Percentiles rank a stretch among this genome's conserved stretches.
phyloP scores from a whole-genome alignment of 2,888 invertebrate genomes.

The Poecilus cupreus region DNA sequence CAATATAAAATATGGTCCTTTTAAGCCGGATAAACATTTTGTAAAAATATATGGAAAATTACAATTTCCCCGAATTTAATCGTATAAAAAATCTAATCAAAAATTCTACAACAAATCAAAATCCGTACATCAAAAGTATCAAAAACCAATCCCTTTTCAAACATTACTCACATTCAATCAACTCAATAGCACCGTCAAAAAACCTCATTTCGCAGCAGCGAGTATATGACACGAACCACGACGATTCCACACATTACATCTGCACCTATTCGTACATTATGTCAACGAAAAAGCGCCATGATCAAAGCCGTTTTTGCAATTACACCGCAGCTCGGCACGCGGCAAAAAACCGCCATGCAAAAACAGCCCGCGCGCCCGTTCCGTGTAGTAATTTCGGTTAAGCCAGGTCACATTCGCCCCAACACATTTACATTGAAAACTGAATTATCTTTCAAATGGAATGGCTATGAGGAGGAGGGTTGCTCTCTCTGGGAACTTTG shows the following conservation, averaged over 20 bases:
- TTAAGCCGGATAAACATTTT: too few species aligned
- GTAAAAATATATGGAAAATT: neutral
- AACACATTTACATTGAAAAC: slow-evolving; percentile 55
- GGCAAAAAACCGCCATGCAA: slow-evolving; percentile 14
- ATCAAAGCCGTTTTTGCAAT: slow-evolving; percentile 59
- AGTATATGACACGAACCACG: slow-evolving; percentile 15
- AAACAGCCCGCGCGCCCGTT: slow-evolving; percentile 43
- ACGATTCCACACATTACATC: slow-evolving; percentile 38
- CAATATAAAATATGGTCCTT: too few species aligned
- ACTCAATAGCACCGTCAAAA: slow-evolving; percentile 5
- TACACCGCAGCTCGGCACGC: slow-evolving; percentile 27
- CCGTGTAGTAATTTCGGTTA: slow-evolving; percentile 43
- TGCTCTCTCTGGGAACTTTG: neutral
- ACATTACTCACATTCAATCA: slow-evolving; percentile 33
- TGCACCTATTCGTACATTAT: slow-evolving; percentile 39
- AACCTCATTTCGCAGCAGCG: slow-evolving; percentile 1
- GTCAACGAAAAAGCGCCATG: slow-evolving; percentile 33
- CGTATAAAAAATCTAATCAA: slow-evolving; percentile 15
- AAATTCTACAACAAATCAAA: slow-evolving; percentile 28
- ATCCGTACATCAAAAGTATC: slow-evolving; percentile 31
- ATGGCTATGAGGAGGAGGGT: slow-evolving; percentile 6
- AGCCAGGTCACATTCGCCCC: slow-evolving; percentile 32
- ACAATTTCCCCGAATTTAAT: neutral
- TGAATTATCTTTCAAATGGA: slow-evolving; percentile 51
- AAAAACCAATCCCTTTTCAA: slow-evolving; percentile 28